Base-by-base conservation (phyloP, 1,140 invertebrate species). In the Cotesia glomerata region DNA sequence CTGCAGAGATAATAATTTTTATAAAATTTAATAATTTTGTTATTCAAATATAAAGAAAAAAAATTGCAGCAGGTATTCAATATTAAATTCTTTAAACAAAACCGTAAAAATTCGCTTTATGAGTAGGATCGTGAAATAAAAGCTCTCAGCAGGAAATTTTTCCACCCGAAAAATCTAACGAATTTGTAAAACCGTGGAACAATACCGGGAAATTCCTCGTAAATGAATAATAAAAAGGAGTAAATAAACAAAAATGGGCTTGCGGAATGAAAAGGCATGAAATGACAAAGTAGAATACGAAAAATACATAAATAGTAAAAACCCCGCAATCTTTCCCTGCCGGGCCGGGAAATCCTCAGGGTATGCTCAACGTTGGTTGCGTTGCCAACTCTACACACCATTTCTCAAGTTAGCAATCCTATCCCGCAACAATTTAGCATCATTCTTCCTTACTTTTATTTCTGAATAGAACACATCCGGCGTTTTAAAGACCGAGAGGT, bases 241-340 rank as follows among this genome's bases (percentile, higher is more conserved):
- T 61, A 14, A 61, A 61, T 16, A 58, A 61, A 61, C 18, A 61
- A 61, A 13, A 32, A 61, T 26, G 7, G 26, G 26, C 26, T 26
- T 26, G 26, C 13, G 32, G 16, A 61, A 45, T 9, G 39, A 9
- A 45, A 8, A 45, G 39, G 8, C 39, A 45, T 2, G 11, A 45
- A 45, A 45, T 8, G 36, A 45, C 11, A 61, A 61, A 26, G 59
- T 61, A n/a, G 14, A 69, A 51, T 13, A 69, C 32, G 54, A 54
- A 69, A 32, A 16, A 9, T 11, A 14, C 26, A 56, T 59, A 59
- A 69, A 58, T 59, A 59, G 26, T 36, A 56, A 26, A 59, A 69
- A 69, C 58, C 54, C 68, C 35, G 34, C 68, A 69, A 69, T 69
- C 56, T 69, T 58, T 52, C 45, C 39, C 7, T 45, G 39, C 36